A percentile compares a stretch with the other conserved stretches of the same genome.
These are phyloP conservation scores for Brachionus paranguensis DNA, from an alignment of 1,140 invertebrate species.

Conservation along the genomic window DNA sequence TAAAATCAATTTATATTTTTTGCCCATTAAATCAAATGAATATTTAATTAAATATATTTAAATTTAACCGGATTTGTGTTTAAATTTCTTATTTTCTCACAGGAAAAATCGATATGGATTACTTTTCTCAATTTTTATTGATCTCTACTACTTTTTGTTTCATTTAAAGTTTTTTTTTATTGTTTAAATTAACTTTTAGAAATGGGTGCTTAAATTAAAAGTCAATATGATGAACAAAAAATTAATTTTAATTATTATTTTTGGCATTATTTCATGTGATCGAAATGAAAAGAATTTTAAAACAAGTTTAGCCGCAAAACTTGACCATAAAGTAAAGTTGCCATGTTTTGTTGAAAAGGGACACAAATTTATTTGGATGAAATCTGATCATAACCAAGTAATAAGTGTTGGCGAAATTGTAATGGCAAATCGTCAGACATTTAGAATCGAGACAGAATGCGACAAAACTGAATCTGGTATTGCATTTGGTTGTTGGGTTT, in stretches of 20 bases:
- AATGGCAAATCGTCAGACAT: background rate
- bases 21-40: background rate
- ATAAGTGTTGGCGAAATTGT: background rate
- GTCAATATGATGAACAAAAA: background rate
- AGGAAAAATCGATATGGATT: background rate
- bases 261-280: background rate
- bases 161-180: background rate
- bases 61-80: background rate
- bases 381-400: background rate
- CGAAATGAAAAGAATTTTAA: background rate
- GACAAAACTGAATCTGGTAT: background rate
- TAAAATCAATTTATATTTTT: background rate
- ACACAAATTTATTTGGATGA: constrained; percentile 35
- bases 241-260: background rate
- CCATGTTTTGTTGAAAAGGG: constrained; percentile 1
- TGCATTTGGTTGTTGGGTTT: background rate
- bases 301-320: background rate
- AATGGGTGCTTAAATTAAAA: background rate
- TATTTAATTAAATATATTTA: constrained; percentile 5
- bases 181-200: background rate
- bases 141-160: background rate
- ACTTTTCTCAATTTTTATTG: background rate
- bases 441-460: background rate
- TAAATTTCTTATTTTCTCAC: background rate
- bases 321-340: background rate